Evolutionary conservation across 2,797 vertebrate species (phyloP).

Genomic region (Karalla daura): DNA sequence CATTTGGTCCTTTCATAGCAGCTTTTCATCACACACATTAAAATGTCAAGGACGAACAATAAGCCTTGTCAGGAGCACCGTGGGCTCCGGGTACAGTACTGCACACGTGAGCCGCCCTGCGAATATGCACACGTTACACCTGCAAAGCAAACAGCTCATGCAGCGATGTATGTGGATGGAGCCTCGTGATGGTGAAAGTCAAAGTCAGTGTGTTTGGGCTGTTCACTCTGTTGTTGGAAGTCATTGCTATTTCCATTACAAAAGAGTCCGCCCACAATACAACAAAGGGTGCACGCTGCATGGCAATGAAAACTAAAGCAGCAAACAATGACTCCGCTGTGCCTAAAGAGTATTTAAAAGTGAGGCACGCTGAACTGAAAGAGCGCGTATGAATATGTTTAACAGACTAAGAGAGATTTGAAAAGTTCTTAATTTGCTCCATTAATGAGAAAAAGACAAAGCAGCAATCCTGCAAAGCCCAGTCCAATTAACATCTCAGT

Average conservation of each 20-base stretch:
- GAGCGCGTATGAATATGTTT: conserved; percentile 60
- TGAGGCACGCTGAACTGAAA: conserved; percentile 45
- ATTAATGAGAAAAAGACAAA: conserved; percentile 74
- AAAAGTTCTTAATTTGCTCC: conserved; percentile 70
- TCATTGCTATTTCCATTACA: conserved; percentile 69
- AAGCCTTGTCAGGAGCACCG: conserved; percentile 34
- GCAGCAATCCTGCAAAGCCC: conserved; percentile 55
- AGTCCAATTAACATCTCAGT: conserved; percentile 69
- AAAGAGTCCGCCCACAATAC: conserved; percentile 50
- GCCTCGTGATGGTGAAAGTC: background rate
- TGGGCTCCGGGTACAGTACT: conserved; percentile 11
- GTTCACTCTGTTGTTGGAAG: conserved; percentile 51
- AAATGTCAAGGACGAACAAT: conserved; percentile 75
- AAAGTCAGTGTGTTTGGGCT: conserved; percentile 31
- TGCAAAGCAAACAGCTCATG: background rate
- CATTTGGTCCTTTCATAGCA: conserved; percentile 62
- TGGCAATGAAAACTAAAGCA: conserved; percentile 60
- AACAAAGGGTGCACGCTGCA: conserved; percentile 59
- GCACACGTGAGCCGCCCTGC: background rate
- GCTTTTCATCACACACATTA: conserved; percentile 69
- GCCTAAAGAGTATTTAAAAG: conserved; percentile 74
- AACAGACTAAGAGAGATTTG: conserved; percentile 62
- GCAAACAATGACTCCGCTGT: conserved; percentile 60
- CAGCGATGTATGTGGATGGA: background rate
- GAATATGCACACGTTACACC: background rate